Evolutionary conservation across 2,113 vertebrate genomes (phyloP).

Genomic region (Amphiprion percula): DNA sequence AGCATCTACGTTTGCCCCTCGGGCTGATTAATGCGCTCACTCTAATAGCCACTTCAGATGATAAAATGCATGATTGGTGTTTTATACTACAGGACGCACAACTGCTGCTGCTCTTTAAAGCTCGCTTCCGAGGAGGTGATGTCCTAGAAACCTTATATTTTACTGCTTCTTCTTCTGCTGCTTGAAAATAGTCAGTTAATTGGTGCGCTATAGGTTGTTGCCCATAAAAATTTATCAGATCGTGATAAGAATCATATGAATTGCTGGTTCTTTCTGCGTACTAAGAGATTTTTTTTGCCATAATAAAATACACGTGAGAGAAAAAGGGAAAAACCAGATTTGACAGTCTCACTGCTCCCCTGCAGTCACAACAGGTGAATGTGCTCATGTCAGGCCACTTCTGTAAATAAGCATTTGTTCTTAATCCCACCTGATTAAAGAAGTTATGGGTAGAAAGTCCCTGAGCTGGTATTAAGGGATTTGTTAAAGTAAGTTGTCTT

Average conservation of each 20-base stretch:
- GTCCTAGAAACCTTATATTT: not conserved
- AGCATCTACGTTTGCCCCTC: conserved; percentile 68
- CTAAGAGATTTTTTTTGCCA: not conserved
- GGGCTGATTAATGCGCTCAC: conserved; percentile 74
- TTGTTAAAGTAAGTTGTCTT: conserved; percentile 46
- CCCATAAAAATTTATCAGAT: conserved; percentile 13
- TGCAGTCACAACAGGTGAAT: conserved; percentile 58
- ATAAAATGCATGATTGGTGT: conserved; percentile 79
- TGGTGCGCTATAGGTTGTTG: conserved; percentile 14
- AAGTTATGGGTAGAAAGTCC: conserved; percentile 53
- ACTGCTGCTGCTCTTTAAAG: conserved; percentile 52
- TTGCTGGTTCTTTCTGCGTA: not conserved
- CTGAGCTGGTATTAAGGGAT: conserved; percentile 64
- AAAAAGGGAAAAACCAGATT: conserved; percentile 16
- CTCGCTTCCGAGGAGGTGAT: not conserved
- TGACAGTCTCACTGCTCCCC: conserved; percentile 21
- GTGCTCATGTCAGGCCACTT: conserved; percentile 44
- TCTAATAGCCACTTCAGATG: conserved; percentile 78
- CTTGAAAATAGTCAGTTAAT: conserved; percentile 21
- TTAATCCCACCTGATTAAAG: conserved; percentile 71
- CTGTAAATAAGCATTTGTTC: conserved; percentile 68
- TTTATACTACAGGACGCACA: conserved; percentile 47
- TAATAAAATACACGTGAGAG: conserved; percentile 4
- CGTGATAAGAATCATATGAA: conserved; percentile 17
- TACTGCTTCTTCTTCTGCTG: conserved; percentile 3